A percentile compares a stretch with the other conserved stretches of the same genome.
phyloP scores from a whole-genome alignment of 2,113 vertebrate species.

The Rhea americana region DNA sequence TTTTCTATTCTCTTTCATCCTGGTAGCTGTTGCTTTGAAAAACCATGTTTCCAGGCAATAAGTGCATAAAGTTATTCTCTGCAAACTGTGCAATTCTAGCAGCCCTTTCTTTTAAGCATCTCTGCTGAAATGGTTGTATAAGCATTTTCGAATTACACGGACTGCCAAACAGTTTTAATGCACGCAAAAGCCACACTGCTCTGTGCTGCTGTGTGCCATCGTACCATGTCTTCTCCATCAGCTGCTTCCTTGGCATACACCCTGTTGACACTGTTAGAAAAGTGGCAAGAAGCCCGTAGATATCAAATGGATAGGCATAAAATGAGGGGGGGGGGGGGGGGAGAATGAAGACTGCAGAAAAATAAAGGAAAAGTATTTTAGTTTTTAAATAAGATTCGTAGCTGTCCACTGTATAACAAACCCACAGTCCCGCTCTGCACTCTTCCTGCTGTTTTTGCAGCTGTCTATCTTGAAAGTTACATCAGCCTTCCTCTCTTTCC shows the following conservation, averaged over 20 bases:
- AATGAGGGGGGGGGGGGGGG: not conserved
- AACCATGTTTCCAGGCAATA: slow-evolving; percentile 40
- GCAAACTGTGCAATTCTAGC: slow-evolving; percentile 30
- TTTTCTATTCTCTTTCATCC: slow-evolving; percentile 65
- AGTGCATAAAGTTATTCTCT: slow-evolving; percentile 48
- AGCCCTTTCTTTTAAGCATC: slow-evolving; percentile 29
- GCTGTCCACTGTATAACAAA: not conserved
- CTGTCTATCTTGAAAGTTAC: not conserved
- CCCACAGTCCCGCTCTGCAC: not conserved
- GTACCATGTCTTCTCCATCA: not conserved
- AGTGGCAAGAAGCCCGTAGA: not conserved
- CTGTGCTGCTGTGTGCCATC: not conserved
- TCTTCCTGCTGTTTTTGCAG: not conserved
- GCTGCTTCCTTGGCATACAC: not conserved
- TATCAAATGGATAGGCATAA: not conserved
- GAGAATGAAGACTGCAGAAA: not conserved
- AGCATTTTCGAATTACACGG: not conserved
- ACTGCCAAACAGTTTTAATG: not conserved
- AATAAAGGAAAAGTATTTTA: not conserved
- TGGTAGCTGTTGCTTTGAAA: slow-evolving; percentile 50
- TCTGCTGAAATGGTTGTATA: not conserved
- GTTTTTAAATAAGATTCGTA: not conserved
- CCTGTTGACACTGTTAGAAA: not conserved
- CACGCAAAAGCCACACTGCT: not conserved
- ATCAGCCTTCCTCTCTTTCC: not conserved